A percentile compares a stretch with the other conserved stretches of the same genome.
These are phyloP conservation scores for Auanema freiburgensis DNA, from an alignment of 2,888 invertebrate species.

Conservation along the genomic window DNA sequence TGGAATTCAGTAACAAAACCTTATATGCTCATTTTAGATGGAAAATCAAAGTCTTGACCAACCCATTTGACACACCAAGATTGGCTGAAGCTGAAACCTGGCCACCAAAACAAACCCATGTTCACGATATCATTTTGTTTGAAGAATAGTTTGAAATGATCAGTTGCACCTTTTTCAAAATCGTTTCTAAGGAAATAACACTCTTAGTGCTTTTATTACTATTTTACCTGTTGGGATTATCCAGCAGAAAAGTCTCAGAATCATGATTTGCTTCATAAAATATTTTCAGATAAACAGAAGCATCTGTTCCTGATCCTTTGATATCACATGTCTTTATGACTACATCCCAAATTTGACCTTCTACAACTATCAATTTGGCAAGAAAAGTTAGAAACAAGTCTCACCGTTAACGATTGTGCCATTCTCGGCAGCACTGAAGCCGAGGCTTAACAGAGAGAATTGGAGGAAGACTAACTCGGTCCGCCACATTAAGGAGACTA, in stretches of 20 bases:
- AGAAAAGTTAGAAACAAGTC: too few relatives aligned
- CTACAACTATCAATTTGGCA: conserved; percentile 17
- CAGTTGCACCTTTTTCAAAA: conserved; percentile 47
- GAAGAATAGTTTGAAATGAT: conserved; percentile 50
- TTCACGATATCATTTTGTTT: conserved; percentile 51
- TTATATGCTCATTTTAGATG: not conserved
- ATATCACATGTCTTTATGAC: conserved; percentile 50
- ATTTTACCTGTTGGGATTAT: conserved; percentile 32
- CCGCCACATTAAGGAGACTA: too few relatives aligned
- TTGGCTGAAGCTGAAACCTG: conserved; percentile 45
- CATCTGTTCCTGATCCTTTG: conserved; percentile 52
- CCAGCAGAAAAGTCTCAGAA: conserved; percentile 45
- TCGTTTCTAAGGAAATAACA: conserved; percentile 33
- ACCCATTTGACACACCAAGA: conserved; percentile 53
- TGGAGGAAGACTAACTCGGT: too few relatives aligned
- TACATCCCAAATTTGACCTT: conserved; percentile 52
- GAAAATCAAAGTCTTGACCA: conserved; percentile 7
- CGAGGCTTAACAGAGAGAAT: too few relatives aligned
- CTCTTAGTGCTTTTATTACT: too few relatives aligned
- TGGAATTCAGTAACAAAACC: conserved; percentile 21
- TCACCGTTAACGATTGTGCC: too few relatives aligned
- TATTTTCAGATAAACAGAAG: conserved; percentile 48
- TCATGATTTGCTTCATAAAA: conserved; percentile 49
- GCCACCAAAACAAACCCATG: conserved; percentile 55
- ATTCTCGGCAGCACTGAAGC: too few relatives aligned